Conservation (phyloP, 2,113 vertebrate genomes). For the Triplophysa siluroides region DNA sequence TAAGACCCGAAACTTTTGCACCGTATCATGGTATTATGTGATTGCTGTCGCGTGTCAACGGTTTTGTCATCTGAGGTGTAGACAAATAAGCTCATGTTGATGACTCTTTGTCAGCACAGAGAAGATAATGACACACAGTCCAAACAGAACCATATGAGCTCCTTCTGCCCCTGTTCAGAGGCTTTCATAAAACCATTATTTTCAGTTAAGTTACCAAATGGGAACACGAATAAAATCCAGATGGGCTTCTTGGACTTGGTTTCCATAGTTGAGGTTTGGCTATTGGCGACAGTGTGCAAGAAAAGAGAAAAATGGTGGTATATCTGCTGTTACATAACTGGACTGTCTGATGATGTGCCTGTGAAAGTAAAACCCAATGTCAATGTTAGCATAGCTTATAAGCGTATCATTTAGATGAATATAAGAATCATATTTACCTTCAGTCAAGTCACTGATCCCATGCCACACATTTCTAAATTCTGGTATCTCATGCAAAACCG, state of each 20-base stretch:
- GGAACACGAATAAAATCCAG: conserved; percentile 65
- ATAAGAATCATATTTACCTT: neutral
- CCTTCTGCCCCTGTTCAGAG: conserved; percentile 40
- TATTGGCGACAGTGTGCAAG: conserved; percentile 41
- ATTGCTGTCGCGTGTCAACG: too few species aligned
- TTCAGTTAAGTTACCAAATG: conserved; percentile 59
- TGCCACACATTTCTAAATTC: neutral
- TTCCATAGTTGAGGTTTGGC: conserved; percentile 37
- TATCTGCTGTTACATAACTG: conserved; percentile 19
- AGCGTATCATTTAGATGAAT: neutral
- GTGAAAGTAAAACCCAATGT: neutral
- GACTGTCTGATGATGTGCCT: conserved; percentile 22
- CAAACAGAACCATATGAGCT: conserved; percentile 27
- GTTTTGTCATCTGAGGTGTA: neutral
- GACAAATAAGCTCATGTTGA: conserved; percentile 40
- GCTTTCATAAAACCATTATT: conserved; percentile 57
- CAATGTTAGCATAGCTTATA: neutral
- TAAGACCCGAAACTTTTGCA: too few species aligned
- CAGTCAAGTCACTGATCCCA: neutral
- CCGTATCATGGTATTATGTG: neutral
- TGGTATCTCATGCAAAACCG: neutral
- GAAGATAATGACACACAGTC: conserved; percentile 20
- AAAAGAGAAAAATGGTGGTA: conserved; percentile 32
- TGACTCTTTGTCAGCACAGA: neutral
- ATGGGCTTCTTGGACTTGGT: conserved; percentile 60